Percentiles rank a stretch among this genome's conserved stretches.
phyloP scores from a whole-genome alignment of 2,888 invertebrate genomes.

The Phytoseiulus persimilis region DNA sequence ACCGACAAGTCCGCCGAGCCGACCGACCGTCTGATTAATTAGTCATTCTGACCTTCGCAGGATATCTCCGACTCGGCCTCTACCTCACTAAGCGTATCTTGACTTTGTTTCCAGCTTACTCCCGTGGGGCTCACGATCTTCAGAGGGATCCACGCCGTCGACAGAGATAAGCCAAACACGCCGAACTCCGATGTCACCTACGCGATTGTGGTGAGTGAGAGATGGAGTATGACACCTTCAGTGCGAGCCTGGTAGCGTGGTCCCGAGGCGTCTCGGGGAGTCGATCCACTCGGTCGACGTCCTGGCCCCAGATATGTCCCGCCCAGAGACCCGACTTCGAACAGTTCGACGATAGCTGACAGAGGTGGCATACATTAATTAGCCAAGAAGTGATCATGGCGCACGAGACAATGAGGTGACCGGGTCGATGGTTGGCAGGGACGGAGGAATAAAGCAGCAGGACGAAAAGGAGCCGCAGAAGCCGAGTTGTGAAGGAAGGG shows the following conservation, averaged over 20 bases:
- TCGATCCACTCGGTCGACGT: too few species aligned
- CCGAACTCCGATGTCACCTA: conserved; percentile 48
- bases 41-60: neutral
- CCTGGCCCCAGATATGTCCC: too few species aligned
- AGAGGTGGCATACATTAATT: neutral
- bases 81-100: conserved; percentile 11
- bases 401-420: neutral
- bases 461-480: neutral
- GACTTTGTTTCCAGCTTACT: conserved; percentile 45
- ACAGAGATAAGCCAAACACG: conserved; percentile 59
- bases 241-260: neutral
- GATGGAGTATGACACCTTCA: too few species aligned
- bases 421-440: neutral
- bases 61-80: neutral
- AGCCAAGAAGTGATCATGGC: neutral
- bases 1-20: neutral
- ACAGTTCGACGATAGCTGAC: too few species aligned
- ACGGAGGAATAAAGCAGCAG: neutral
- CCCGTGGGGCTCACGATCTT: conserved; percentile 67
- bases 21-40: neutral
- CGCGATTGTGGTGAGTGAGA: conserved; percentile 46
- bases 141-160: conserved; percentile 68
- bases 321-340: too few species aligned
- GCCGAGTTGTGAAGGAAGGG: neutral
- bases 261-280: too few species aligned